A percentile compares a stretch with the other conserved stretches of the same genome.
Conservation (phyloP, 2,888 invertebrate species). For the Salticus scenicus region DNA sequence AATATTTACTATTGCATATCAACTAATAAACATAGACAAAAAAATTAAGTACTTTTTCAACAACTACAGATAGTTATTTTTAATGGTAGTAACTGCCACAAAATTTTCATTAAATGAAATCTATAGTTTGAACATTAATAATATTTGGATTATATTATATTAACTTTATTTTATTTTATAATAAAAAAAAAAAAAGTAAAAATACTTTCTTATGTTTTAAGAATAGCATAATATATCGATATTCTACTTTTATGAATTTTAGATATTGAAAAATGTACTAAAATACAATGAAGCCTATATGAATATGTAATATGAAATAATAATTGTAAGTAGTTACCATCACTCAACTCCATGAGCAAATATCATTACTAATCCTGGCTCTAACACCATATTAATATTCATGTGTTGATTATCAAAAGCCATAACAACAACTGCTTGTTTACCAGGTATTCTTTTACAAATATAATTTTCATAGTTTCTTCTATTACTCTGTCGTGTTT, state of each 20-base stretch:
- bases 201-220: neutral
- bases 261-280: neutral
- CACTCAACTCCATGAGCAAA: conserved; percentile 94
- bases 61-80: neutral
- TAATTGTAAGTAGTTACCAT: conserved; percentile 26
- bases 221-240: neutral
- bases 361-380: conserved; percentile 97
- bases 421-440: conserved; percentile 91
- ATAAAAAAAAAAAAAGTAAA: neutral
- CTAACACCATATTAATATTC: conserved; percentile 95
- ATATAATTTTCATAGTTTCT: conserved; percentile 95
- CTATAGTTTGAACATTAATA: neutral
- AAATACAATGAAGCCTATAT: too few relatives aligned
- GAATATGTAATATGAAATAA: too few relatives aligned
- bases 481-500: conserved; percentile 94
- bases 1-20: neutral
- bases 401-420: conserved; percentile 96
- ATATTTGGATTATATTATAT: neutral
- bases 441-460: conserved; percentile 91
- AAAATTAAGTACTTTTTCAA: neutral
- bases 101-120: neutral
- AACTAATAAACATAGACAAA: neutral
- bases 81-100: too few relatives aligned
- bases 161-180: neutral
- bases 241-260: neutral